Evolutionary conservation across 2,888 invertebrate species (phyloP).

Genomic region (Caenorhabditis sp.): DNA sequence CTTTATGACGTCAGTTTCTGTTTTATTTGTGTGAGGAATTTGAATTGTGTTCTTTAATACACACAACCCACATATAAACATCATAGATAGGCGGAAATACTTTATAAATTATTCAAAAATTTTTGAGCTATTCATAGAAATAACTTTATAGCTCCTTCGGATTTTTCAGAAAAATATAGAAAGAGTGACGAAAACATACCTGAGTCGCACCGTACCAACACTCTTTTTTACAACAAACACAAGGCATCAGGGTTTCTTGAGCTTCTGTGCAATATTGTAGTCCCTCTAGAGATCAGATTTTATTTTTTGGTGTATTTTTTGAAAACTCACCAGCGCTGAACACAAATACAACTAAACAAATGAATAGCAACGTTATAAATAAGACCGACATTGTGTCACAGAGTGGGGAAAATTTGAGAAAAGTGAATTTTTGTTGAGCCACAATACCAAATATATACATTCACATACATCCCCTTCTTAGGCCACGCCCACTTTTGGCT

Average conservation of each 20-base stretch:
- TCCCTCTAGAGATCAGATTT: not conserved
- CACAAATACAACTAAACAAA: not conserved
- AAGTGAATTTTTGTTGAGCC: not conserved
- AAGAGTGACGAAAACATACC: too few species aligned
- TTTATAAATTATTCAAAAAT: too few species aligned
- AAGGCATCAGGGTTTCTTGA: conserved; percentile 9
- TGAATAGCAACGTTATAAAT: not conserved
- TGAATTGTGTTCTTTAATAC: too few species aligned
- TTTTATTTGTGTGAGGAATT: too few species aligned
- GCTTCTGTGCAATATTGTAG: conserved; percentile 5
- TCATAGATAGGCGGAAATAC: too few species aligned
- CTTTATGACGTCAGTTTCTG: too few species aligned
- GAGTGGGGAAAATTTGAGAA: not conserved
- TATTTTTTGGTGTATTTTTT: not conserved
- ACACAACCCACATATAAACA: too few species aligned
- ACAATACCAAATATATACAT: not conserved
- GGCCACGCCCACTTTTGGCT: not conserved
- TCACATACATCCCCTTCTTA: not conserved
- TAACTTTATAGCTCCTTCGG: too few species aligned
- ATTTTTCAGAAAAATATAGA: not conserved
- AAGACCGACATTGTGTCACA: not conserved
- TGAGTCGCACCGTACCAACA: conserved; percentile 27
- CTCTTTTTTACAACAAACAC: conserved; percentile 24
- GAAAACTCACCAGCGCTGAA: not conserved
- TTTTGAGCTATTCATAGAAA: too few species aligned